These are phyloP conservation scores for Labeo calbasu DNA, from an alignment of 2,797 vertebrate species.

Conservation along the genomic window DNA sequence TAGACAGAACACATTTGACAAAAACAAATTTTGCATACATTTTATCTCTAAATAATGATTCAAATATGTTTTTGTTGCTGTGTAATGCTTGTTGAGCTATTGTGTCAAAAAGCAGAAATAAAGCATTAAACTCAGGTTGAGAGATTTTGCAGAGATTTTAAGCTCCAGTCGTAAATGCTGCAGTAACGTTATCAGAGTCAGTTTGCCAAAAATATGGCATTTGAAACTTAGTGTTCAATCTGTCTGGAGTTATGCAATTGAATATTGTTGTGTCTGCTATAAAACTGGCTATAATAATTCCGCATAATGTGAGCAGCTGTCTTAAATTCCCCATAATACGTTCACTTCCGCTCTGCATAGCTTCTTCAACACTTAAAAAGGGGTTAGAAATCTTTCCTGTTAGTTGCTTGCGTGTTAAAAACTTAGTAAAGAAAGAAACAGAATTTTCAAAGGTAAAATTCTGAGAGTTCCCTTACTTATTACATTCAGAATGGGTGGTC, in stretches of 20 bases:
- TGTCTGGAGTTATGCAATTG: background rate
- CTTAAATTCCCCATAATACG: background rate
- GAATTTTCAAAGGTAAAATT: background rate
- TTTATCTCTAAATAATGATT: background rate
- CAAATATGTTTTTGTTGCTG: background rate
- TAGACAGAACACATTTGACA: too few relatives aligned
- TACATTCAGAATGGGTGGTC: background rate
- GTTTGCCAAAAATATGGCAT: slow-evolving; percentile 10
- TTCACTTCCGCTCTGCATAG: background rate
- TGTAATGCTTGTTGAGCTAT: background rate
- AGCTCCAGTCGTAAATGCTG: background rate
- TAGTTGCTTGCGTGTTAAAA: background rate
- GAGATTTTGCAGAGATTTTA: background rate
- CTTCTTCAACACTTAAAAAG: background rate
- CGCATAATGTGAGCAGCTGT: background rate
- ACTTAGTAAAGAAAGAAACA: background rate
- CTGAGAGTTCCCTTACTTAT: background rate
- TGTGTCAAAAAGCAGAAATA: background rate
- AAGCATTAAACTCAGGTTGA: background rate
- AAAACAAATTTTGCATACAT: background rate
- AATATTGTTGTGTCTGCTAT: background rate
- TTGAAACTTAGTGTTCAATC: background rate
- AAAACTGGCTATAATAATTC: background rate
- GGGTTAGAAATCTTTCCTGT: background rate
- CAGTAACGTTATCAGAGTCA: background rate